A percentile compares a stretch with the other conserved stretches of the same genome.
These are phyloP conservation scores for Zoanthus sociatus DNA, from an alignment of 92 coral and sea anemone species.

Conservation along the genomic window DNA sequence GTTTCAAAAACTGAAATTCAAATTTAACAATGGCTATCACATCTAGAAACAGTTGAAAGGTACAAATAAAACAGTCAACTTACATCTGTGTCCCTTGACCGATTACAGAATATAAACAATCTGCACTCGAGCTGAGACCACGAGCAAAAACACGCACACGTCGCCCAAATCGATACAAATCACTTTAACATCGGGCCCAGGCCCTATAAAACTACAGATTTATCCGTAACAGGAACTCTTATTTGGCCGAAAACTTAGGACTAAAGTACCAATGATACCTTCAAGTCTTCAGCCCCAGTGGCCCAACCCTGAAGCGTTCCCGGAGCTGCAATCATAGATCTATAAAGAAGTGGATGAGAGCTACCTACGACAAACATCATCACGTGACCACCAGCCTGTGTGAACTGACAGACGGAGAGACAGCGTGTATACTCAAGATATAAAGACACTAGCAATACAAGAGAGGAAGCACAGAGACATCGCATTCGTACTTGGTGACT, in stretches of 20 bases:
- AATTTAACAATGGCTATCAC: too few species aligned
- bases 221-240: too few species aligned
- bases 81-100: too few species aligned
- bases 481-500: slow-evolving; percentile 58
- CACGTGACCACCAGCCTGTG: background rate
- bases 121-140: too few species aligned
- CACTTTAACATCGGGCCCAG: too few species aligned
- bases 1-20: too few species aligned
- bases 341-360: background rate
- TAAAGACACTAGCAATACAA: slow-evolving; percentile 47
- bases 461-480: slow-evolving; percentile 47
- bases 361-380: background rate
- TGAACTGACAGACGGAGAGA: slow-evolving; percentile 32
- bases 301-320: background rate
- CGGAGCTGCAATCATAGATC: background rate
- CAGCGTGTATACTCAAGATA: slow-evolving; percentile 53
- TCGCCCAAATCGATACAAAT: too few species aligned
- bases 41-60: too few species aligned
- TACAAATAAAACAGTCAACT: too few species aligned
- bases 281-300: slow-evolving; percentile 4
- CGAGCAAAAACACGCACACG: too few species aligned
- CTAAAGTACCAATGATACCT: background rate
- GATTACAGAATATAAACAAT: too few species aligned
- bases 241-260: slow-evolving; percentile 5
- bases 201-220: too few species aligned